These are phyloP conservation scores for Hydroisotoma schaefferi DNA, from an alignment of 2,888 invertebrate species.

Conservation along the genomic window DNA sequence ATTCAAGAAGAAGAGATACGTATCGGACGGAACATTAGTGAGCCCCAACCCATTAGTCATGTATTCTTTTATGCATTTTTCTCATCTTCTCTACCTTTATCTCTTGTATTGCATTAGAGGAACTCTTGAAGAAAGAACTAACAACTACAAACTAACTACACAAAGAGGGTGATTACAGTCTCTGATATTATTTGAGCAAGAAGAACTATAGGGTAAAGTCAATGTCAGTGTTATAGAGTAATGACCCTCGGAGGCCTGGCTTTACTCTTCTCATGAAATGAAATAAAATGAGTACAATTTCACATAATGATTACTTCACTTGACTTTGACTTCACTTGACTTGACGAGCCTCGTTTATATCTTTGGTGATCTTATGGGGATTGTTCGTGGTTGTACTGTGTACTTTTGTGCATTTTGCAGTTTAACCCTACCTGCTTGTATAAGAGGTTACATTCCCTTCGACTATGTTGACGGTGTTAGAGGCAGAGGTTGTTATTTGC, in stretches of 20 bases:
- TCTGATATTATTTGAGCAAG: conserved; percentile 15
- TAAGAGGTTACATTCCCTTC: too few relatives aligned
- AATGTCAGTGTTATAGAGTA: conserved; percentile 28
- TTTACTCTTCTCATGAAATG: conserved; percentile 24
- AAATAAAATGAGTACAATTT: conserved; percentile 38
- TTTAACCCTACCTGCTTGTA: too few relatives aligned
- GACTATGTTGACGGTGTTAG: too few relatives aligned
- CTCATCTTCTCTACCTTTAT: too few relatives aligned
- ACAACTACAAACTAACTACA: too few relatives aligned
- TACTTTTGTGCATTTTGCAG: too few relatives aligned
- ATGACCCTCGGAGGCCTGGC: conserved; percentile 30
- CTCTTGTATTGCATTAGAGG: too few relatives aligned
- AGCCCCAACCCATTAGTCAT: conserved; percentile 7
- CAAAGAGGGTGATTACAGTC: conserved; percentile 13
- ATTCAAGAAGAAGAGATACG: not conserved
- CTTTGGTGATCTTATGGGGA: not conserved
- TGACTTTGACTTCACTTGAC: conserved; percentile 13
- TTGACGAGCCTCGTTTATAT: conserved; percentile 13
- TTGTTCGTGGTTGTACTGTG: too few relatives aligned
- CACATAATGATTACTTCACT: conserved; percentile 34
- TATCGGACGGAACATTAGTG: conserved; percentile 5
- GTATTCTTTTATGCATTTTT: conserved; percentile 19
- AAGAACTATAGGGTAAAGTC: conserved; percentile 13
- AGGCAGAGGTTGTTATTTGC: too few relatives aligned
- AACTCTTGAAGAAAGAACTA: too few relatives aligned